Base-by-base conservation (phyloP, 2,113 vertebrate genomes). In the Choloepus hoffmanni region DNA sequence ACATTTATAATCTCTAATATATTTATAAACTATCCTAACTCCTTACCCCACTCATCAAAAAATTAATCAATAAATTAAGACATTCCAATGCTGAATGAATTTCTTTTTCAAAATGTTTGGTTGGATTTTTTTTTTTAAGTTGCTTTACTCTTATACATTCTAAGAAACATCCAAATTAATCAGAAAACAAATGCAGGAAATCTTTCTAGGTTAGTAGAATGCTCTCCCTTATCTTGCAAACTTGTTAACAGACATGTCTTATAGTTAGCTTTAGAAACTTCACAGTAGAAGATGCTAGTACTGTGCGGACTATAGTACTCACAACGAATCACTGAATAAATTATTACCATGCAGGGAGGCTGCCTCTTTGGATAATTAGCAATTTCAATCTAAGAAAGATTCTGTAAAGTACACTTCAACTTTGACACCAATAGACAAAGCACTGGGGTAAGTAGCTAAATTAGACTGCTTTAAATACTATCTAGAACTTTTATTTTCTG, bases 311-410 rank as follows among this genome's bases (percentile, higher is more conserved):
- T 40, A 11, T 24, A 58, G 6, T 58, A 65, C 91, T 94, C 60
- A 92, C 76, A 84, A 10, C 86, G 97, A 95, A 84, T 96, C 63
- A 60, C 4, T 85, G 96, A 96, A 96, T 87, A 94, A 96, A 96
- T 97, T 89, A 96, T 83, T 95, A 82, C 60, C 94, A 85, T 92
- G 97, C 82, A 88, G 67, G 23, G 96, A 98, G 92, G 94, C 97
- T 97, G 96, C 90, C 96, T 98, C 97, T 98, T 93, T 96, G 97
- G 83, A 90, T 98, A 97, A 98, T 96, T 97, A 97, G 96, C 95
- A 10, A 97, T 95, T 93, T 93, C 95, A 92, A 88, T 85, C 72
- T 92, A 93, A 95, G 96, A 92, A 96, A 90, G 85, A 85, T 78
- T 45, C 79, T 90, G 70, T 95, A 93, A 95, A 95, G 81, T 85